Percentiles rank a stretch among this genome's conserved stretches.
These are phyloP conservation scores for Stigmatopora argus DNA, from an alignment of 2,113 vertebrate species.

Conservation along the genomic window DNA sequence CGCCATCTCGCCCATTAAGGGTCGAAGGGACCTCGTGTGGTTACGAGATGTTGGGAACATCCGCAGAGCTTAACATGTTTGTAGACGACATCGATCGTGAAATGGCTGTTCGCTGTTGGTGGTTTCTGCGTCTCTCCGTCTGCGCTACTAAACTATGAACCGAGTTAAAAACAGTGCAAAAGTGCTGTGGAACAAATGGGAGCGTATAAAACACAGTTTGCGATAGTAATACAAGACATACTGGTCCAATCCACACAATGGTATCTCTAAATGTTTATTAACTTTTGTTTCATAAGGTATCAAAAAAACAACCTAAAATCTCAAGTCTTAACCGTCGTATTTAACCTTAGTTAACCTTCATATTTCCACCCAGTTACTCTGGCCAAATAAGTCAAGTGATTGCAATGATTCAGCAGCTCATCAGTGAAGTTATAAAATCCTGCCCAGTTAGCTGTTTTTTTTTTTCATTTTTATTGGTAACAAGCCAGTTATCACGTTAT, in stretches of 20 bases:
- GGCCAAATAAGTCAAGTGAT: not conserved
- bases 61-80: slow-evolving; percentile 11
- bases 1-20: slow-evolving; percentile 50
- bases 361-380: not conserved
- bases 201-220: not conserved
- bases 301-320: not conserved
- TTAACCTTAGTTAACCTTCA: not conserved
- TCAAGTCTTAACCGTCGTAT: not conserved
- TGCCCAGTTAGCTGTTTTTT: too few species aligned
- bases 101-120: slow-evolving; percentile 52
- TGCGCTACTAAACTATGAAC: slow-evolving; percentile 18
- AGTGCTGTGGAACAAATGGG: slow-evolving; percentile 23
- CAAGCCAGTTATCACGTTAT: too few species aligned
- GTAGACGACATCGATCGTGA: slow-evolving; percentile 43
- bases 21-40: slow-evolving; percentile 30
- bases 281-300: not conserved
- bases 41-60: slow-evolving; percentile 14
- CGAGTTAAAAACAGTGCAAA: slow-evolving; percentile 39
- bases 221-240: not conserved
- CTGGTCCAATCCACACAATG: too few species aligned
- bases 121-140: slow-evolving; percentile 33
- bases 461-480: too few species aligned
- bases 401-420: too few species aligned
- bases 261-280: not conserved
- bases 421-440: too few species aligned